Evolutionary conservation across 2,888 invertebrate genomes (phyloP).

Genomic region (Carterocephalus palaemon): DNA sequence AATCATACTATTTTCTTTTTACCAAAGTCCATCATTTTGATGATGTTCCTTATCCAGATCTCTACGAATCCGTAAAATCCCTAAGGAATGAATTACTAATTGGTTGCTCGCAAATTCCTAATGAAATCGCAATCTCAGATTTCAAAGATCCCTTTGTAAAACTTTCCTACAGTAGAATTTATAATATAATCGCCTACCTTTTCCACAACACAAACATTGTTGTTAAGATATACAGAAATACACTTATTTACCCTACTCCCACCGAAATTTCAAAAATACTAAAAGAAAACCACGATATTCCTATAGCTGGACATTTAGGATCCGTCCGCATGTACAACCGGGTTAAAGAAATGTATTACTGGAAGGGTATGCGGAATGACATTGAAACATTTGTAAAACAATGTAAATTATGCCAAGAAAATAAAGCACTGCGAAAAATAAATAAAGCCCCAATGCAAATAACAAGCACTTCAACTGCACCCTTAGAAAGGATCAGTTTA

Average conservation of each 20-base stretch:
- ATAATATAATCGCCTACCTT: too few relatives aligned
- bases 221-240: too few relatives aligned
- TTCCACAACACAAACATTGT: too few relatives aligned
- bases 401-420: slow-evolving; percentile 20
- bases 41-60: too few relatives aligned
- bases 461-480: slow-evolving; percentile 19
- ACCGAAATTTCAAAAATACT: slow-evolving; percentile 19
- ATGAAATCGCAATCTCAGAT: too few relatives aligned
- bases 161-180: too few relatives aligned
- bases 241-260: slow-evolving; percentile 24
- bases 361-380: slow-evolving; percentile 20
- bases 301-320: slow-evolving; percentile 27
- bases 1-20: too few relatives aligned
- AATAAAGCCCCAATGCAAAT: slow-evolving; percentile 25
- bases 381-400: slow-evolving; percentile 26
- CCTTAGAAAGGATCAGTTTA: slow-evolving; percentile 20
- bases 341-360: slow-evolving; percentile 19
- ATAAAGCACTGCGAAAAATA: slow-evolving; percentile 18
- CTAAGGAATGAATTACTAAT: too few relatives aligned
- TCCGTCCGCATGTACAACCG: slow-evolving; percentile 10
- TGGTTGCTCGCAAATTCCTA: too few relatives aligned
- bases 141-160: too few relatives aligned
- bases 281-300: slow-evolving; percentile 26
- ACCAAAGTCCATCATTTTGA: too few relatives aligned
- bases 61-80: too few relatives aligned